phyloP scores from a whole-genome alignment of 2,888 invertebrate genomes.

The Stenurella melanura region DNA sequence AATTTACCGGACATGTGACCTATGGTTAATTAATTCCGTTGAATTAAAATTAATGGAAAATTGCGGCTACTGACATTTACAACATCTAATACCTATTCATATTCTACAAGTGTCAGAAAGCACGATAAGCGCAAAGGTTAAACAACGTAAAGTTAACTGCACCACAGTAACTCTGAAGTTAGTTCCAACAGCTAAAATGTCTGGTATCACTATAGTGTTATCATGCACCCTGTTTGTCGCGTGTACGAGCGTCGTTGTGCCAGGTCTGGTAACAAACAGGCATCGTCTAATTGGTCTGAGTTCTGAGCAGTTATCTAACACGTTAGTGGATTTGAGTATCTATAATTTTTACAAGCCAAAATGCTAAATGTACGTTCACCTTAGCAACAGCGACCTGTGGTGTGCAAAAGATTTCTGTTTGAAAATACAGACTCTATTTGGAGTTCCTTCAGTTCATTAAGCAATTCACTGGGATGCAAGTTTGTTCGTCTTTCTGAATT shows the following conservation, averaged over 20 bases:
- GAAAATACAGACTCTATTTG: too few relatives aligned
- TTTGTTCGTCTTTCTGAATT: too few relatives aligned
- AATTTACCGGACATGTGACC: neutral
- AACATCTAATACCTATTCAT: neutral
- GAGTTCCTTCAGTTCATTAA: too few relatives aligned
- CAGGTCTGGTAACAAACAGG: neutral
- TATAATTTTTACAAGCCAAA: too few relatives aligned
- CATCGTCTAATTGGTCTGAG: conserved; percentile 3
- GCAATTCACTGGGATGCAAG: too few relatives aligned
- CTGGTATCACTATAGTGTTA: neutral
- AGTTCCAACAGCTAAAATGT: neutral
- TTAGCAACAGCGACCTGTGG: too few relatives aligned
- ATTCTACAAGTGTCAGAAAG: conserved; percentile 35
- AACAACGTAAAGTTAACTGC: conserved; percentile 12
- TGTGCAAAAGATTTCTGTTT: too few relatives aligned
- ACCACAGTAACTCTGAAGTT: neutral
- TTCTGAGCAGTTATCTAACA: neutral
- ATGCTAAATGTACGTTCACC: too few relatives aligned
- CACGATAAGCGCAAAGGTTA: conserved; percentile 31
- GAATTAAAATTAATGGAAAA: conserved; percentile 1
- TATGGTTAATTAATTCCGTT: neutral
- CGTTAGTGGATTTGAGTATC: neutral
- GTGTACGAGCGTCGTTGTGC: conserved; percentile 15
- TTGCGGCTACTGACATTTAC: neutral
- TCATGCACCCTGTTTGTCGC: conserved; percentile 13